Evolutionary conservation across 1,140 invertebrate genomes (phyloP).

Genomic region (Macrobrachium nipponense): DNA sequence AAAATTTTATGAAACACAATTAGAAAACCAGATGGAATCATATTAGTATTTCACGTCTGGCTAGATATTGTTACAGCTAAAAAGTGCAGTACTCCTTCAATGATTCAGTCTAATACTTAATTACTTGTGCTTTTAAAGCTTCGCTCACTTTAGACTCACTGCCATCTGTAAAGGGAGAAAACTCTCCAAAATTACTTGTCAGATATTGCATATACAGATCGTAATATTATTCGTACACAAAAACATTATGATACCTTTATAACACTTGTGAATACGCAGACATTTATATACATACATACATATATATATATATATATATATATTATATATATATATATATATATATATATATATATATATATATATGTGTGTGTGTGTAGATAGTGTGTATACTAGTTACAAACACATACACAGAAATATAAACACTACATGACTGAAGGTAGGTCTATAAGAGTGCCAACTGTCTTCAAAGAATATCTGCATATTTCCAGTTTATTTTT

Average conservation of each 20-base stretch:
- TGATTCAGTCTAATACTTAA: too few species aligned
- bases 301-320: not conserved
- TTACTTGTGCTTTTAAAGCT: too few species aligned
- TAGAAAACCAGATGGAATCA: too few species aligned
- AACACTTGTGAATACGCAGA: not conserved
- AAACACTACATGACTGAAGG: not conserved
- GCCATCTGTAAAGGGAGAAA: too few species aligned
- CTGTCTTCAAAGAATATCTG: not conserved
- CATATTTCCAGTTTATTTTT: not conserved
- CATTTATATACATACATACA: not conserved
- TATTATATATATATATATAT: not conserved
- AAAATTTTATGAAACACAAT: too few species aligned
- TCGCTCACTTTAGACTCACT: too few species aligned
- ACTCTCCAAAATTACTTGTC: too few species aligned
- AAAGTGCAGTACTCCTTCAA: too few species aligned
- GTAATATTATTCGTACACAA: not conserved
- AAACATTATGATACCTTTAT: not conserved
- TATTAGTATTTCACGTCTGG: too few species aligned
- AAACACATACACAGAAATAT: not conserved
- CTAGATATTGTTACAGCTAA: too few species aligned
- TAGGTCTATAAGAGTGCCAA: not conserved
- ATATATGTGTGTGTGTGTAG: conserved; percentile 12
- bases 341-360: not conserved
- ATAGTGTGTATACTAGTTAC: not conserved
- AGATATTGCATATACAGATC: not conserved